These are phyloP conservation scores for Calcarius lapponicus DNA, from an alignment of 2,797 vertebrate genomes.

Conservation along the genomic window DNA sequence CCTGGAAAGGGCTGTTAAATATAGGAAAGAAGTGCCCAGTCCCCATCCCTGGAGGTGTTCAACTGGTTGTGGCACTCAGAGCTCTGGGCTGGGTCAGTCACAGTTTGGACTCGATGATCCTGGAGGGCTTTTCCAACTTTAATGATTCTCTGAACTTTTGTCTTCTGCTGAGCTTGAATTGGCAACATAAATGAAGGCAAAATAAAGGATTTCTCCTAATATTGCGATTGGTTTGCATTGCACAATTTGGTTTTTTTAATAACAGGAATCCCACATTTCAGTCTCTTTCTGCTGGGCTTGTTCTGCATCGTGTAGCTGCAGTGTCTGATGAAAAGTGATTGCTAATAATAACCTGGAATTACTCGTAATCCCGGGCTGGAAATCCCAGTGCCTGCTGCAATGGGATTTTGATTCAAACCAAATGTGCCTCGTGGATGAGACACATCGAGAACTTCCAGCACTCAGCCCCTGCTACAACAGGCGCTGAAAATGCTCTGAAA, in stretches of 20 bases:
- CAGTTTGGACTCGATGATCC: background rate
- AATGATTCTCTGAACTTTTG: background rate
- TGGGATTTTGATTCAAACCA: conserved; percentile 35
- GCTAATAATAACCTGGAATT: conserved; percentile 22
- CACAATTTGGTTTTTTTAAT: background rate
- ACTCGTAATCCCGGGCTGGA: background rate
- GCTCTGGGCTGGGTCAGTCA: background rate
- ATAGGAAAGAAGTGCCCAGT: background rate
- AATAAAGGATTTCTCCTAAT: background rate
- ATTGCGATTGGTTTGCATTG: fast-evolving
- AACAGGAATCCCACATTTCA: background rate
- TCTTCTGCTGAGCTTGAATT: background rate
- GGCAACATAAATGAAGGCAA: background rate
- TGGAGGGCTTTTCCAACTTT: background rate
- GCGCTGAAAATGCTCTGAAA: background rate
- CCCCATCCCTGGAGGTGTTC: background rate
- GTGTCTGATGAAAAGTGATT: background rate
- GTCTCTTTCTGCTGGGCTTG: background rate
- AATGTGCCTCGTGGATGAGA: background rate
- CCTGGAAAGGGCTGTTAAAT: background rate
- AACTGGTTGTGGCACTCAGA: fast-evolving
- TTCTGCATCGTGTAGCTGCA: background rate
- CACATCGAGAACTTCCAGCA: background rate
- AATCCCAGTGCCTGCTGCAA: background rate
- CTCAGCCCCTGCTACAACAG: background rate